phyloP scores from a whole-genome alignment of 2,113 vertebrate genomes.

The Percopsis transmontana region DNA sequence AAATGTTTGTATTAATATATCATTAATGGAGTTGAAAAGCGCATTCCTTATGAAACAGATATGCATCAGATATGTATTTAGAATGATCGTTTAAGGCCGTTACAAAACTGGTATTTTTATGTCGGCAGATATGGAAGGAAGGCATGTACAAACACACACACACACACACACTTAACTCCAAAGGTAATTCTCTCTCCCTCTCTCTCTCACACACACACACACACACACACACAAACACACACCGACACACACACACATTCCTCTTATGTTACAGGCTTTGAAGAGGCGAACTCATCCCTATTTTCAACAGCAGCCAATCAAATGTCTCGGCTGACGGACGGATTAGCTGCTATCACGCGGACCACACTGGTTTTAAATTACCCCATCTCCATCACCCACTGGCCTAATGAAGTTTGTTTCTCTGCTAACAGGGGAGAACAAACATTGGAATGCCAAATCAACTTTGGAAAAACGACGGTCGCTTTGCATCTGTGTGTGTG shows the following conservation, averaged over 20 bases:
- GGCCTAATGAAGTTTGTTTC: conserved; percentile 66
- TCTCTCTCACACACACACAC: conserved; percentile 13
- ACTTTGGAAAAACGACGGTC: conserved; percentile 37
- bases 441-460: conserved; percentile 51
- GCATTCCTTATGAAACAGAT: too few species aligned
- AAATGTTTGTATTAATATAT: too few species aligned
- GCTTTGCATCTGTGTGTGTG: conserved; percentile 19
- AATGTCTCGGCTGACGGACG: conserved; percentile 64
- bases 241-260: conserved; percentile 45
- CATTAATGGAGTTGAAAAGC: too few species aligned
- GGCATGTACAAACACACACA: background rate
- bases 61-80: background rate
- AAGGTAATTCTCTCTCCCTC: background rate
- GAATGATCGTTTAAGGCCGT: background rate
- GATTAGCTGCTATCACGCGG: conserved; percentile 70
- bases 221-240: conserved; percentile 39
- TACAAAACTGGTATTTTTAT: too few species aligned
- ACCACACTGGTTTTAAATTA: conserved; percentile 74
- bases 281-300: conserved; percentile 73
- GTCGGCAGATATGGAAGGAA: too few species aligned
- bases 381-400: conserved; percentile 69
- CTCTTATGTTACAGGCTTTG: conserved; percentile 71
- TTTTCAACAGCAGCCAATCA: conserved; percentile 78
- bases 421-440: conserved; percentile 48
- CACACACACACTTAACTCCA: background rate